phyloP scores from a whole-genome alignment of 2,797 vertebrate species.

The Tragopan temminckii region DNA sequence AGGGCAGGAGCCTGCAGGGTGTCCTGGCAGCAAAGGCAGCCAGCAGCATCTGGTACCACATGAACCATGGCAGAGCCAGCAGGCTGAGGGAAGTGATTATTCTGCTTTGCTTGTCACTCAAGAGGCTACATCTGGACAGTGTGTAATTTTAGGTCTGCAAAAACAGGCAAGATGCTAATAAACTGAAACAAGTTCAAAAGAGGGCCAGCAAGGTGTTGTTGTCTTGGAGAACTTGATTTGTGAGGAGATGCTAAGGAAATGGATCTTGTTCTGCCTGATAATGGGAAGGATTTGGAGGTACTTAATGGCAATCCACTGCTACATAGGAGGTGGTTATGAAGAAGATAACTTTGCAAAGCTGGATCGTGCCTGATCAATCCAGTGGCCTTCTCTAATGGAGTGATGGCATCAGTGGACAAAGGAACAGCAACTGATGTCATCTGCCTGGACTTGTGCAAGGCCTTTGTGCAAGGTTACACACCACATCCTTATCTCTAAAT shows the following conservation, averaged over 20 bases:
- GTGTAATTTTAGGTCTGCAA: not conserved
- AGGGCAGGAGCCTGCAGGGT: not conserved
- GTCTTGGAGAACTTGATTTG: not conserved
- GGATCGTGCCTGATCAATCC: too few species aligned
- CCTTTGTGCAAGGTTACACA: too few species aligned
- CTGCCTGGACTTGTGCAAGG: too few species aligned
- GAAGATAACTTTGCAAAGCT: not conserved
- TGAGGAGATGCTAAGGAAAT: not conserved
- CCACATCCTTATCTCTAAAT: too few species aligned
- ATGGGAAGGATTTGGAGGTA: not conserved
- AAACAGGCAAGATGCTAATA: not conserved
- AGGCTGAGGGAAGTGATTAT: not conserved
- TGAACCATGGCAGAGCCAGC: fast-evolving
- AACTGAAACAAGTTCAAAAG: not conserved
- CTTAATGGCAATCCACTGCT: not conserved
- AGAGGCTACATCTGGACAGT: fast-evolving
- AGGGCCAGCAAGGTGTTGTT: not conserved
- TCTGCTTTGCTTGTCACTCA: not conserved
- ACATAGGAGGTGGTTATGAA: too few species aligned
- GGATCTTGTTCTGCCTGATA: not conserved
- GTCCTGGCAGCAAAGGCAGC: not conserved
- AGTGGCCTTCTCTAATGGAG: too few species aligned
- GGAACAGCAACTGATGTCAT: too few species aligned
- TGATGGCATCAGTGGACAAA: too few species aligned
- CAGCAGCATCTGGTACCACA: not conserved